A percentile compares a stretch with the other conserved stretches of the same genome.
Conservation (phyloP, 2,888 invertebrate species). For the Lithophane leautieri region DNA sequence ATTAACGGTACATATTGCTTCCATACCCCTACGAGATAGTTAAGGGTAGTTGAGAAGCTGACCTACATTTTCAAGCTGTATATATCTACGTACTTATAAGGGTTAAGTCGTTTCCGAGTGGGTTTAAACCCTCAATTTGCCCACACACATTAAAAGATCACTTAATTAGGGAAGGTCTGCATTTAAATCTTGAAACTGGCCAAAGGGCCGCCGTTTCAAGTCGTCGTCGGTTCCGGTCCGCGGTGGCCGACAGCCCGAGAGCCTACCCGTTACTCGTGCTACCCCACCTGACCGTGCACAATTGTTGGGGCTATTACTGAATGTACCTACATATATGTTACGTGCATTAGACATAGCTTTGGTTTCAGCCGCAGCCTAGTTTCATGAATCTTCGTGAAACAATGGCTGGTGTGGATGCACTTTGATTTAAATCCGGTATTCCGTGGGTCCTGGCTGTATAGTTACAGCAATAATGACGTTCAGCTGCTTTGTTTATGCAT, state of each 20-base stretch:
- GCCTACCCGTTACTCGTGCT: neutral
- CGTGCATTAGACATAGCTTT: neutral
- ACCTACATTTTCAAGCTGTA: constrained; percentile 43
- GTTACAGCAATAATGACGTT: neutral
- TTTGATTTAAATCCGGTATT: constrained; percentile 14
- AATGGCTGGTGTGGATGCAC: neutral
- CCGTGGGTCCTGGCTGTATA: neutral
- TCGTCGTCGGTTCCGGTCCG: constrained; percentile 68
- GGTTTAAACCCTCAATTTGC: constrained; percentile 62
- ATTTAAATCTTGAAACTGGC: constrained; percentile 76
- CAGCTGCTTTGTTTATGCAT: neutral
- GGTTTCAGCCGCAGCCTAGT: neutral
- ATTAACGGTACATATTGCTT: constrained; percentile 8
- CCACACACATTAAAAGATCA: constrained; percentile 73
- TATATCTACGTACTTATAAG: constrained; percentile 36
- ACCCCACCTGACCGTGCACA: constrained; percentile 59
- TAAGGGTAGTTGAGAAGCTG: constrained; percentile 25
- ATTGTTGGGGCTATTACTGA: constrained; percentile 19
- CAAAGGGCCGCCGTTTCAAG: constrained; percentile 68
- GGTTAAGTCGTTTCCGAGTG: constrained; percentile 46
- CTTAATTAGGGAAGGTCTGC: constrained; percentile 76
- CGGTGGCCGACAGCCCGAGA: constrained; percentile 33
- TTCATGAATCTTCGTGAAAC: constrained; percentile 5
- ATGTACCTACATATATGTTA: neutral
- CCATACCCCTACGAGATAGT: neutral